Conservation (phyloP, 1,140 invertebrate species). For the Bemisia tabaci region DNA sequence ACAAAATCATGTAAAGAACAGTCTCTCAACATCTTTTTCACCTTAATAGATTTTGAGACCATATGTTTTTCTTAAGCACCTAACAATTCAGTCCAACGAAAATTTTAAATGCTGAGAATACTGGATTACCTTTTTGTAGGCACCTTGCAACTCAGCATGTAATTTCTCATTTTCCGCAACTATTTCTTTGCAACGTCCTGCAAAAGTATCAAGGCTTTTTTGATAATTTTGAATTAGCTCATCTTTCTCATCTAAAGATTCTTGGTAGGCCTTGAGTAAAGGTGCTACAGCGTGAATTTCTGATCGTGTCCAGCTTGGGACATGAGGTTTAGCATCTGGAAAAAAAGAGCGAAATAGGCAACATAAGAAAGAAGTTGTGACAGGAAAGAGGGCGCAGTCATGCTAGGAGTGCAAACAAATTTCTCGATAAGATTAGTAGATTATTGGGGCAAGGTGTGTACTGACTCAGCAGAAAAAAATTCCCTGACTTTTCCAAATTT, state of each 20-base stretch:
- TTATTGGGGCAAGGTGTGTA: constrained; percentile 8
- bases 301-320: constrained; percentile 36
- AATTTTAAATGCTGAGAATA: no score
- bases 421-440: constrained; percentile 18
- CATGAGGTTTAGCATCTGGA: constrained; percentile 3
- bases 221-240: constrained; percentile 45
- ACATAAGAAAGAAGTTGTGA: neutral
- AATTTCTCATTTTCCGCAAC: constrained; percentile 46
- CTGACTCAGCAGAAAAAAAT: no score
- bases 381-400: constrained; percentile 10
- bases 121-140: constrained; percentile 38
- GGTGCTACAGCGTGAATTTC: constrained; percentile 43
- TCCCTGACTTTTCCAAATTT: no score
- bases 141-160: constrained; percentile 37
- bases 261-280: constrained; percentile 49
- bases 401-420: constrained; percentile 16
- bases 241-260: constrained; percentile 47
- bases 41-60: no score
- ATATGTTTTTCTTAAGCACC: no score
- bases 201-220: constrained; percentile 42
- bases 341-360: constrained; percentile 17
- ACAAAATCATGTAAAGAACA: no score
- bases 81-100: no score
- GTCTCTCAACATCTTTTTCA: no score
- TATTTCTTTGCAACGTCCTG: constrained; percentile 42